Conservation (phyloP, 2,888 invertebrate genomes). For the Melanostoma scalare region DNA sequence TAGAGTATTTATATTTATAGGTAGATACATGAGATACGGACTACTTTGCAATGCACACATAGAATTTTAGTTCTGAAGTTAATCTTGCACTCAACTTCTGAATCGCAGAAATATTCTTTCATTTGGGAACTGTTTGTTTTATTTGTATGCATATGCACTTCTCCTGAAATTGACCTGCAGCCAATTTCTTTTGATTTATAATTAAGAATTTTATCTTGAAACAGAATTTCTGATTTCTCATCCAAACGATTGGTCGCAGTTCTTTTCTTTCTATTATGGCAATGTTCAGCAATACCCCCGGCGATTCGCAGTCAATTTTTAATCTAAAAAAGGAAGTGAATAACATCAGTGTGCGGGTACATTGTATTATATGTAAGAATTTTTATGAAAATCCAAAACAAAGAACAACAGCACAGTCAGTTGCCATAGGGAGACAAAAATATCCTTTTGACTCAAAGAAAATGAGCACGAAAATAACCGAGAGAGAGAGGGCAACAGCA, state of each 20-base stretch:
- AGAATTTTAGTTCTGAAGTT: constrained; percentile 62
- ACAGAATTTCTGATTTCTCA: constrained; percentile 42
- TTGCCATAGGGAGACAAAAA: constrained; percentile 17
- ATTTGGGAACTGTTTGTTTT: constrained; percentile 2
- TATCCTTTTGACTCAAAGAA: constrained; percentile 41
- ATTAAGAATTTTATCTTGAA: constrained; percentile 42
- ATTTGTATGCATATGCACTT: neutral
- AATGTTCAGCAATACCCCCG: neutral
- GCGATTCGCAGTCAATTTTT: constrained; percentile 8
- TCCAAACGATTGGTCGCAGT: constrained; percentile 39
- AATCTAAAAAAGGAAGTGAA: constrained; percentile 4
- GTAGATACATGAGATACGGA: constrained; percentile 9
- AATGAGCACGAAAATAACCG: constrained; percentile 36
- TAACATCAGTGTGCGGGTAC: constrained; percentile 17
- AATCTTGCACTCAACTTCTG: constrained; percentile 48
- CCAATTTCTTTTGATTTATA: constrained; percentile 49
- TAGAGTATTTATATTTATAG: neutral
- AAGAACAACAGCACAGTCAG: constrained; percentile 1
- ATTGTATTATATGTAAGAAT: too few species aligned
- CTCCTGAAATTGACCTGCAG: constrained; percentile 30
- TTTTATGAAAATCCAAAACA: neutral
- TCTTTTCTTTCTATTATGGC: neutral
- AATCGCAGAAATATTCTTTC: constrained; percentile 10
- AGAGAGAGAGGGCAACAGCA: constrained; percentile 18
- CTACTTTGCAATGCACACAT: constrained; percentile 64